Evolutionary conservation across 2,113 vertebrate genomes (phyloP).

Genomic region (Dermatemys mawii): DNA sequence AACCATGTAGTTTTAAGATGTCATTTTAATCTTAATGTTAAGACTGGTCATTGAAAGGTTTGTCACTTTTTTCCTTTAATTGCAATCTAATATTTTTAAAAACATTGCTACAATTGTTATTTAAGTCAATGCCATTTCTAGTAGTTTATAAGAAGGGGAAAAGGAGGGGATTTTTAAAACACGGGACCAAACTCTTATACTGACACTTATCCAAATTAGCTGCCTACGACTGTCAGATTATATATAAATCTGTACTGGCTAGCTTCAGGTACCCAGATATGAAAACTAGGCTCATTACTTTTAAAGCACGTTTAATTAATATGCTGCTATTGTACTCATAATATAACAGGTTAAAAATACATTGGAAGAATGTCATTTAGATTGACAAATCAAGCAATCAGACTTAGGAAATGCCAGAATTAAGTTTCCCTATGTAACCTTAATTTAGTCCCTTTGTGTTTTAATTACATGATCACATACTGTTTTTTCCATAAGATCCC

Average conservation of each 20-base stretch:
- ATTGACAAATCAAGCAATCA: not conserved
- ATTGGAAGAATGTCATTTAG: not conserved
- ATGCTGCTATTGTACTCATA: not conserved
- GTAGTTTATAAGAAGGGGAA: not conserved
- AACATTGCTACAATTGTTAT: not conserved
- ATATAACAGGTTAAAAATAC: not conserved
- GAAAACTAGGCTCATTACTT: not conserved
- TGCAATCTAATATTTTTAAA: not conserved
- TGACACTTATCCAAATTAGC: not conserved
- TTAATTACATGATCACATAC: too few species aligned
- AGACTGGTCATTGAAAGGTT: constrained; percentile 10
- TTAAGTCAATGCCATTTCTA: not conserved
- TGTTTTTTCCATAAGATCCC: too few species aligned
- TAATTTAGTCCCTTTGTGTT: too few species aligned
- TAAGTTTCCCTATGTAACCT: not conserved
- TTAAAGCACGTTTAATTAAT: not conserved
- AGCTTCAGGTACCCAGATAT: not conserved
- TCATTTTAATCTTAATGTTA: constrained; percentile 30
- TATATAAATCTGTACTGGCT: not conserved
- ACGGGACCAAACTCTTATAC: not conserved
- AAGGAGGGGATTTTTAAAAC: not conserved
- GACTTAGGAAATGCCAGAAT: not conserved
- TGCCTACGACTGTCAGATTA: not conserved
- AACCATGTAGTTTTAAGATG: constrained; percentile 40
- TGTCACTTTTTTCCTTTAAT: constrained; percentile 29